phyloP scores from a whole-genome alignment of 2,797 vertebrate genomes.

The Lithobates pipiens region DNA sequence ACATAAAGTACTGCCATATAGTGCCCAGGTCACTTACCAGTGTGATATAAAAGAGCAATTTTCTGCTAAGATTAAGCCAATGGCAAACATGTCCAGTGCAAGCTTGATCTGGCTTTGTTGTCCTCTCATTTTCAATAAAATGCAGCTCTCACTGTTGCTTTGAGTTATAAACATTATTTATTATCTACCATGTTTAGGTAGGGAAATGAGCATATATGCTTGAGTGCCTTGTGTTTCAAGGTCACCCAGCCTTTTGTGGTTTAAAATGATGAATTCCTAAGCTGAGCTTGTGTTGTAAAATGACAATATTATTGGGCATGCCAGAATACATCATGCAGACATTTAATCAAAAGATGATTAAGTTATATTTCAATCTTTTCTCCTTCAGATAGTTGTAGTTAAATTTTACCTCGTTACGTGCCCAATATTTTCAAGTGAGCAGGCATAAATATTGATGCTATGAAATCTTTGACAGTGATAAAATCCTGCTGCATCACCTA shows the following conservation, averaged over 20 bases:
- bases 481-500: neutral
- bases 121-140: conserved; percentile 29
- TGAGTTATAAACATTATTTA: conserved; percentile 48
- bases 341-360: conserved; percentile 58
- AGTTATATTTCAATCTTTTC: conserved; percentile 44
- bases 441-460: conserved; percentile 15
- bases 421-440: conserved; percentile 24
- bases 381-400: conserved; percentile 38
- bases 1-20: neutral
- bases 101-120: neutral
- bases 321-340: conserved; percentile 46
- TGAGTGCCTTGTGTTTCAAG: conserved; percentile 46
- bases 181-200: conserved; percentile 39
- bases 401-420: conserved; percentile 42
- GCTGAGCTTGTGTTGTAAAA: conserved; percentile 39
- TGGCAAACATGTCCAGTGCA: neutral
- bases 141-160: conserved; percentile 38
- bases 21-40: neutral
- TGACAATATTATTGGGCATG: conserved; percentile 52
- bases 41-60: neutral
- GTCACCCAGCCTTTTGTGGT: conserved; percentile 42
- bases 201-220: conserved; percentile 48
- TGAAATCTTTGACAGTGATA: conserved; percentile 11
- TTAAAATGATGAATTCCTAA: conserved; percentile 54
- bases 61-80: conserved; percentile 11